Percentiles rank a stretch among this genome's conserved stretches.
These are phyloP conservation scores for Pavo muticus DNA, from an alignment of 2,113 vertebrate genomes.

Conservation along the genomic window DNA sequence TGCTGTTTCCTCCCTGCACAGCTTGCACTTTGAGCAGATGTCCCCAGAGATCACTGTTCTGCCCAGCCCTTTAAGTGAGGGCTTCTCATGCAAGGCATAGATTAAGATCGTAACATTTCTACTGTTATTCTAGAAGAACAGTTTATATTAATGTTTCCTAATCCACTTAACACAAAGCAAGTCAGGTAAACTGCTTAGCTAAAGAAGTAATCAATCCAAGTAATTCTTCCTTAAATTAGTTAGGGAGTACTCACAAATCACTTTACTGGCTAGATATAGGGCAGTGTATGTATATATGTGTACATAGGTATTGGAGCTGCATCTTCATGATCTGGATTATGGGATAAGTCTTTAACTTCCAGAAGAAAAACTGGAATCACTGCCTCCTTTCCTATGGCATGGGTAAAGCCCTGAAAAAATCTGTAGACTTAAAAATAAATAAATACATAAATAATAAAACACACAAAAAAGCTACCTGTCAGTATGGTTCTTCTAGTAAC, in stretches of 20 bases:
- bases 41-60: background rate
- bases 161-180: background rate
- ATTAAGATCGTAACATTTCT: background rate
- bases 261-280: background rate
- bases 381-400: background rate
- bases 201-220: background rate
- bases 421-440: background rate
- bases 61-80: background rate
- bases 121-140: background rate
- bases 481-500: background rate
- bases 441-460: too few species aligned
- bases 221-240: background rate
- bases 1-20: conserved; percentile 51
- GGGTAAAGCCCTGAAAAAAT: background rate
- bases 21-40: background rate
- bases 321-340: background rate
- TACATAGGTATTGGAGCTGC: background rate
- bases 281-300: background rate
- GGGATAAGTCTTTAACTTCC: background rate
- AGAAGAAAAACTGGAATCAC: background rate
- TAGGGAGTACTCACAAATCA: background rate
- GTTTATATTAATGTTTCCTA: conserved; percentile 37
- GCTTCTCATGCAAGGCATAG: background rate
- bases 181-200: background rate
- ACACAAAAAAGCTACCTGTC: background rate